Conservation (phyloP, 2,113 vertebrate species). For the Laterallus jamaicensis region DNA sequence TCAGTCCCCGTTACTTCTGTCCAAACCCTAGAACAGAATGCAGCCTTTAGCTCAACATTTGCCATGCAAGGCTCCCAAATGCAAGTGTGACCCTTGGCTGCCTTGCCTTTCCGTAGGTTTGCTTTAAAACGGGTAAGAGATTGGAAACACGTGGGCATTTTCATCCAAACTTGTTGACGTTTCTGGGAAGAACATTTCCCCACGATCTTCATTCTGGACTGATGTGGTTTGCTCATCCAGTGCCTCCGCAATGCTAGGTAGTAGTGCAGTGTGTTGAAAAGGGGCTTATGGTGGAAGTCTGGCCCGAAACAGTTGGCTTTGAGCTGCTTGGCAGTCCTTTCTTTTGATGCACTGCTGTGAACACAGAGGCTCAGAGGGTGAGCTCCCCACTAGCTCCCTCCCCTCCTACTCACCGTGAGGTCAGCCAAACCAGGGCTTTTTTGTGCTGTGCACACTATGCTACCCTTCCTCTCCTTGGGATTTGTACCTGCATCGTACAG, state of each 20-base stretch:
- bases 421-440: constrained; percentile 2
- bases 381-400: neutral
- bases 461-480: constrained; percentile 21
- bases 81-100: constrained; percentile 16
- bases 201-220: neutral
- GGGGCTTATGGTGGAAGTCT: neutral
- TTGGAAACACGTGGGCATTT: constrained; percentile 6
- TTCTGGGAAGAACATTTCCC: constrained; percentile 19
- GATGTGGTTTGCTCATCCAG: neutral
- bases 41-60: constrained; percentile 15
- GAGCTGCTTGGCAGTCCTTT: constrained; percentile 12
- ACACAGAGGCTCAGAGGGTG: neutral
- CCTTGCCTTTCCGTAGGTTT: neutral
- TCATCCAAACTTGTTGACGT: neutral
- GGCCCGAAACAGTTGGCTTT: neutral
- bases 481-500: constrained; percentile 6
- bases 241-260: neutral
- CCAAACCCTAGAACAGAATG: neutral
- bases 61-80: constrained; percentile 13
- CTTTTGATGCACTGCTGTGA: neutral
- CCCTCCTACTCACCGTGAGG: neutral
- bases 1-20: neutral
- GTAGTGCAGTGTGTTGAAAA: neutral
- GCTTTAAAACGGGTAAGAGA: neutral
- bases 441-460: neutral